Percentiles rank a stretch among this genome's conserved stretches.
Conservation (phyloP, 2,888 invertebrate genomes). For the Acanthopleura granulata region DNA sequence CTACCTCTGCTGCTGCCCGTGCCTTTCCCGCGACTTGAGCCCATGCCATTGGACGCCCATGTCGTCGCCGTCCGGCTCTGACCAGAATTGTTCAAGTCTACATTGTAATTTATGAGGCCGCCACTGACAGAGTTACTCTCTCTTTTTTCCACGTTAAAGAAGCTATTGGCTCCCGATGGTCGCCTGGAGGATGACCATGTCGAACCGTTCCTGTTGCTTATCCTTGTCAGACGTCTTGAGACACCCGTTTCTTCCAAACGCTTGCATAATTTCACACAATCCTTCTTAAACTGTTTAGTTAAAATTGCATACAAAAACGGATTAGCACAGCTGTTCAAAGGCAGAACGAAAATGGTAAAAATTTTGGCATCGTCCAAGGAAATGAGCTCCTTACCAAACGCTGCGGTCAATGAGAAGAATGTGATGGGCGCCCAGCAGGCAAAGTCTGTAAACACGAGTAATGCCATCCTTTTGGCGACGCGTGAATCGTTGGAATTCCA, state of each 20-base stretch:
- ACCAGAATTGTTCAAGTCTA: constrained; percentile 13
- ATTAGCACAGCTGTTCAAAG: constrained; percentile 97
- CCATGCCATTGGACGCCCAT: neutral
- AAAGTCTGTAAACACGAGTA: constrained; percentile 96
- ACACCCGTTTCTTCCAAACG: constrained; percentile 83
- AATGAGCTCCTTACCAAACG: constrained; percentile 90
- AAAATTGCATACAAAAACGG: constrained; percentile 98
- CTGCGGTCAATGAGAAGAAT: constrained; percentile 93
- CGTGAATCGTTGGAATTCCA: constrained; percentile 98
- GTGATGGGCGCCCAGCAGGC: constrained; percentile 98
- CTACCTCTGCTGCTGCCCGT: neutral
- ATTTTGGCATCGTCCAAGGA: constrained; percentile 95
- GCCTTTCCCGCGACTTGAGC: neutral
- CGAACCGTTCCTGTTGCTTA: constrained; percentile 46
- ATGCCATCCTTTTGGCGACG: constrained; percentile 96
- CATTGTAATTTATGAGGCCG: neutral
- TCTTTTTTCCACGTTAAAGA: constrained; percentile 41
- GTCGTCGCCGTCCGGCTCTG: neutral
- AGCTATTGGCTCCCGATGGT: constrained; percentile 44
- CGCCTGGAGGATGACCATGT: constrained; percentile 40
- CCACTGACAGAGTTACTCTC: constrained; percentile 35
- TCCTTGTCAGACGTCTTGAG: constrained; percentile 54
- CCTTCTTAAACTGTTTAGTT: constrained; percentile 97
- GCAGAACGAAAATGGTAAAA: constrained; percentile 94
- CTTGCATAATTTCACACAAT: constrained; percentile 95